Evolutionary conservation across 2,888 invertebrate species (phyloP).

Genomic region (Xylocampa areola): DNA sequence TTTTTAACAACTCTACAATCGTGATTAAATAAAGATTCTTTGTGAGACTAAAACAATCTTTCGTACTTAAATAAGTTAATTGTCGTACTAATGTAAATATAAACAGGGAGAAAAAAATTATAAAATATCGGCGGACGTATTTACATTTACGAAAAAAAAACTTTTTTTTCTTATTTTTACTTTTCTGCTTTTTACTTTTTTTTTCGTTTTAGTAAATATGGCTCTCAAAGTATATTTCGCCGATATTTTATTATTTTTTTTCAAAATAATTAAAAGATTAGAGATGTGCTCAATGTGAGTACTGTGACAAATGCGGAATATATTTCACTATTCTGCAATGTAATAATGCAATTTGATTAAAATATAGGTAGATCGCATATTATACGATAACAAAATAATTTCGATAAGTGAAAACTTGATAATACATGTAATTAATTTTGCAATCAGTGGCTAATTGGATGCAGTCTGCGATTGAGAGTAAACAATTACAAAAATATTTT

Average conservation of each 20-base stretch:
- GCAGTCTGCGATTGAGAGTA: not conserved
- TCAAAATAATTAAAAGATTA: conserved; percentile 42
- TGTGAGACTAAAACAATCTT: conserved; percentile 54
- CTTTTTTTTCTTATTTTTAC: not conserved
- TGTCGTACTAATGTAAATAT: conserved; percentile 74
- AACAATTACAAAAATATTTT: too few species aligned
- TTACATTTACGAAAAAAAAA: conserved; percentile 7
- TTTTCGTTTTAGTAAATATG: conserved; percentile 22
- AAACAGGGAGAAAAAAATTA: conserved; percentile 42
- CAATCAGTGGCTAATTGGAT: not conserved
- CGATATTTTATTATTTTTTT: conserved; percentile 45
- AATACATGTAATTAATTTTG: too few species aligned
- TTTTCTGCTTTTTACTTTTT: too few species aligned
- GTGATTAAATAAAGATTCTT: conserved; percentile 34
- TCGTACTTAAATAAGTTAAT: conserved; percentile 60
- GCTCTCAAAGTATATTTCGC: conserved; percentile 4
- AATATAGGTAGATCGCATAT: not conserved
- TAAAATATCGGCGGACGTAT: conserved; percentile 39
- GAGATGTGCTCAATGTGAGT: conserved; percentile 31
- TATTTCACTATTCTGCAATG: conserved; percentile 25
- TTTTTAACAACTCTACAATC: conserved; percentile 41
- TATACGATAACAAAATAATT: too few species aligned
- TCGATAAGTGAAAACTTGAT: too few species aligned
- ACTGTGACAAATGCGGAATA: conserved; percentile 33
- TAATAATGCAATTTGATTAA: not conserved